phyloP scores from a whole-genome alignment of 1,140 invertebrate species.

The Brachionus manjavacas region DNA sequence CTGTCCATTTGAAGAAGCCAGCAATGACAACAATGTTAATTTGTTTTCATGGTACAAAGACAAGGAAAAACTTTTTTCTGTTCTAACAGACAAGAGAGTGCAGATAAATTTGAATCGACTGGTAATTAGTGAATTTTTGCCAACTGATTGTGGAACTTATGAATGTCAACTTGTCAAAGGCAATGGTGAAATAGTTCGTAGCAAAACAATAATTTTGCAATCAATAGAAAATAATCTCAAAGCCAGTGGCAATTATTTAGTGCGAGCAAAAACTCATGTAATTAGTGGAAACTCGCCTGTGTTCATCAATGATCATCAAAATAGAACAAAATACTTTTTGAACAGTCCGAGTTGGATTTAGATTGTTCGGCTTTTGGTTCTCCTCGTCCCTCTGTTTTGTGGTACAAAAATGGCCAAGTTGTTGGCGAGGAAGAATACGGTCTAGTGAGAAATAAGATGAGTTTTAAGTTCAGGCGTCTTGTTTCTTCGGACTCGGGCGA shows the following conservation, averaged over 20 bases:
- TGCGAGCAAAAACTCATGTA: neutral
- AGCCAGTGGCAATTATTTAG: too few species aligned
- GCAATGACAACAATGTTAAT: neutral
- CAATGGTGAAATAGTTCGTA: neutral
- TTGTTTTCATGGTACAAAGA: neutral
- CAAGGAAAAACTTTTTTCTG: neutral
- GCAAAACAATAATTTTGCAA: neutral
- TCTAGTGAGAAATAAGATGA: neutral
- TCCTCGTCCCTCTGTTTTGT: neutral
- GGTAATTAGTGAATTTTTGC: neutral
- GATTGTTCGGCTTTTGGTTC: neutral
- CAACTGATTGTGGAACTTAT: neutral
- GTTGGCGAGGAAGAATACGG: neutral
- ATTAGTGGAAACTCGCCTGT: neutral
- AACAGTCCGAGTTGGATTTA: neutral
- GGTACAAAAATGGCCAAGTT: slow-evolving; percentile 7
- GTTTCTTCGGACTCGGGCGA: neutral
- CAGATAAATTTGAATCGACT: neutral
- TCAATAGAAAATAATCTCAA: neutral
- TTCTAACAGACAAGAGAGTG: neutral
- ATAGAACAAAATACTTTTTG: neutral
- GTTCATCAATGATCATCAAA: neutral
- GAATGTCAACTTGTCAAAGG: neutral
- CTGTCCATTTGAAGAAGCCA: neutral
- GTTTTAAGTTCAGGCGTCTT: neutral